Evolutionary conservation across 64 coral and sea anemone species (phyloP).

Genomic region (Acropora tenuis): DNA sequence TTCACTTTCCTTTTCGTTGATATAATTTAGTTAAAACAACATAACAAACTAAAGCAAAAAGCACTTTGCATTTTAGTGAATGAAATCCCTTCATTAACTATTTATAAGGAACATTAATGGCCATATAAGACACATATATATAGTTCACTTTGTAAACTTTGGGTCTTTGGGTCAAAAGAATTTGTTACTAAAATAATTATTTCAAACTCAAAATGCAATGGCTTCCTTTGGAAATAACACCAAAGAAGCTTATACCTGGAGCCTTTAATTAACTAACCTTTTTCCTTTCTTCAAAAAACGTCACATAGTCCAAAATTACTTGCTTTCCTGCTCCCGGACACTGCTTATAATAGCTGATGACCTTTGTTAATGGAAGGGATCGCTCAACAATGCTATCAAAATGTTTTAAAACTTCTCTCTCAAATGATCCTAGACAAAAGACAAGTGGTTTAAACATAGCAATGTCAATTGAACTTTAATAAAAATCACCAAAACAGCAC

Average conservation of each 20-base stretch:
- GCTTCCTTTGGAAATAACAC: slow-evolving; percentile 12
- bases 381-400: slow-evolving; percentile 18
- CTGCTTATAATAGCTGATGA: slow-evolving; percentile 26
- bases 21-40: background rate
- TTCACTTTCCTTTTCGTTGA: background rate
- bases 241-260: background rate
- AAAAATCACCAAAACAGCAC: background rate
- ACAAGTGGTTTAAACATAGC: background rate
- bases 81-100: background rate
- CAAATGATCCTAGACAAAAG: background rate
- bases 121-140: background rate
- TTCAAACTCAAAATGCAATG: slow-evolving; percentile 16
- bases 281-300: slow-evolving; percentile 54
- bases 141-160: background rate
- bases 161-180: background rate
- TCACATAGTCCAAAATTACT: slow-evolving; percentile 42
- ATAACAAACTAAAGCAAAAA: background rate
- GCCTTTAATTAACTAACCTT: slow-evolving; percentile 9
- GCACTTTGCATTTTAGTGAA: background rate
- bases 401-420: background rate
- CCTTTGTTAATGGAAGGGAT: slow-evolving; percentile 33
- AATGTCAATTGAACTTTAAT: background rate
- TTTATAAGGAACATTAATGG: background rate
- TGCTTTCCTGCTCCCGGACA: slow-evolving; percentile 31
- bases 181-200: background rate